phyloP scores from a whole-genome alignment of 2,888 invertebrate genomes.

The Orthonevra nobilis region DNA sequence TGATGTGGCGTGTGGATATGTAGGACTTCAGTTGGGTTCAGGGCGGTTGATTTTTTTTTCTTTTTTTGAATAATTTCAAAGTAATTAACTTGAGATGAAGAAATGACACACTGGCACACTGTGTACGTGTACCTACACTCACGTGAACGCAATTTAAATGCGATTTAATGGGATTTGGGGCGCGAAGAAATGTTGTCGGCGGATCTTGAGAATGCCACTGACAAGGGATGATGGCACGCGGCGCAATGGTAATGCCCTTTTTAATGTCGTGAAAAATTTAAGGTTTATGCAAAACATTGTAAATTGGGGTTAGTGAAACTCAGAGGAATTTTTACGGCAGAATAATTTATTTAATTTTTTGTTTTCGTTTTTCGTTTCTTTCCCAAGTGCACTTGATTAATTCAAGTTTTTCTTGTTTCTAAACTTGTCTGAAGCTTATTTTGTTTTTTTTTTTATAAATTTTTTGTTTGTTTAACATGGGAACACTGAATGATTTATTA shows the following conservation, averaged over 20 bases:
- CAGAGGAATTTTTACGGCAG: constrained; percentile 38
- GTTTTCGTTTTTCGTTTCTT: constrained; percentile 3
- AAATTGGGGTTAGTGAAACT: constrained; percentile 52
- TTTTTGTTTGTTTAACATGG: too few relatives aligned
- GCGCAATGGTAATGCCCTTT: constrained; percentile 44
- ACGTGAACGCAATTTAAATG: constrained; percentile 20
- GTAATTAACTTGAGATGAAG: constrained; percentile 58
- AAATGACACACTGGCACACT: constrained; percentile 10
- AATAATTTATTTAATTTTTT: constrained; percentile 49
- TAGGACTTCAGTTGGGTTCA: too few relatives aligned
- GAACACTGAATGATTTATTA: too few relatives aligned
- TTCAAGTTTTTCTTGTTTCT: constrained; percentile 28
- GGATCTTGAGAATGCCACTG: too few relatives aligned
- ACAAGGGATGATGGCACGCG: background rate
- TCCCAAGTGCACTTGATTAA: constrained; percentile 53
- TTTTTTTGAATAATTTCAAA: constrained; percentile 33
- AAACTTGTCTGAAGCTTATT: too few relatives aligned
- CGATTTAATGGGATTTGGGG: constrained; percentile 15
- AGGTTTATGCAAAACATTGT: constrained; percentile 56
- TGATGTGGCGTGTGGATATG: background rate
- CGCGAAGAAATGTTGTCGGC: too few relatives aligned
- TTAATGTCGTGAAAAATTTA: constrained; percentile 61
- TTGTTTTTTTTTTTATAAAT: background rate
- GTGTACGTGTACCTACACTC: too few relatives aligned
- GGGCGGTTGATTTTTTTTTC: too few relatives aligned